Percentiles rank a stretch among this genome's conserved stretches.
Conservation (phyloP, 64 coral and sea anemone genomes). For the Stylophora pistillata region DNA sequence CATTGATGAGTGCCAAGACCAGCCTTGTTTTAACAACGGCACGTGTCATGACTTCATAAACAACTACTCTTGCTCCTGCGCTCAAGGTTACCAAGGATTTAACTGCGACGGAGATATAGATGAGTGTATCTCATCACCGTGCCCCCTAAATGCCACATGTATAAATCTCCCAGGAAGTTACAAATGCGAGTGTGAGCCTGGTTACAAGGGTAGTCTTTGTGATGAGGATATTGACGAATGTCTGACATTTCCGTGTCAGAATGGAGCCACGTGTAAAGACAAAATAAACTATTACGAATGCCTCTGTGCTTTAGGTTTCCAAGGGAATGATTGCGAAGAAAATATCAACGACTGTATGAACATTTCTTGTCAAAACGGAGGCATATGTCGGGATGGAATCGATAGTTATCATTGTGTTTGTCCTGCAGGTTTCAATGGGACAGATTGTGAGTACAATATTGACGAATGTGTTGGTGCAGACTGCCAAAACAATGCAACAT, state of each 20-base stretch:
- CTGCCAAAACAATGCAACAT: slow-evolving; percentile 42
- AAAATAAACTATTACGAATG: slow-evolving; percentile 50
- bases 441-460: slow-evolving; percentile 59
- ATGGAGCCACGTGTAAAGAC: slow-evolving; percentile 20
- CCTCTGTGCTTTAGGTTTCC: slow-evolving; percentile 37
- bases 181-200: background rate
- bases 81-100: slow-evolving; percentile 47
- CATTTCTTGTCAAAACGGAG: slow-evolving; percentile 39
- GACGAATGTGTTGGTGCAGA: slow-evolving; percentile 16
- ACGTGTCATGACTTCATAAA: slow-evolving; percentile 68
- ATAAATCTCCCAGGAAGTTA: background rate
- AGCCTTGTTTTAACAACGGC: slow-evolving; percentile 71
- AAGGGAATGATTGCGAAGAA: slow-evolving; percentile 45
- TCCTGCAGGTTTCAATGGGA: slow-evolving; percentile 42
- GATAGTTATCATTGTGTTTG: slow-evolving; percentile 15
- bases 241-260: background rate
- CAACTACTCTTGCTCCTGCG: slow-evolving; percentile 64
- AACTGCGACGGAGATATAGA: slow-evolving; percentile 46
- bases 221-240: slow-evolving; percentile 29
- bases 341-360: slow-evolving; percentile 37
- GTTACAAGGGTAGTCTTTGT: background rate
- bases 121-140: slow-evolving; percentile 5
- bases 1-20: slow-evolving; percentile 67
- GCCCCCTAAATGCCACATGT: slow-evolving; percentile 2
- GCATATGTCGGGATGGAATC: slow-evolving; percentile 17